Evolutionary conservation across 2,113 vertebrate genomes (phyloP).

Genomic region (Corydoras maculifer): DNA sequence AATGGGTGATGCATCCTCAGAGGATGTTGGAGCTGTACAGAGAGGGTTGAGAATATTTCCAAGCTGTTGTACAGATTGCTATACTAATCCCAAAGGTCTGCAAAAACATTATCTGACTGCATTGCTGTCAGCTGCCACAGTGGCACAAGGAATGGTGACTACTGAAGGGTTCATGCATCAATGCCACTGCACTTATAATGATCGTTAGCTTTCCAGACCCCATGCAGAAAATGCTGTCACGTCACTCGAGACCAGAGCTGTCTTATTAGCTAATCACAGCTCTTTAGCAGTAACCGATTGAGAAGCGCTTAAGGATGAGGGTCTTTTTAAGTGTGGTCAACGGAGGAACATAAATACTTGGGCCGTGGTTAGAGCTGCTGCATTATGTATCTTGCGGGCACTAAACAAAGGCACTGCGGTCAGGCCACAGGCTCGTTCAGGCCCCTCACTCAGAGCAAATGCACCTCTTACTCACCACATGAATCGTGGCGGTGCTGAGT

Average conservation of each 20-base stretch:
- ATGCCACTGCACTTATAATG: constrained; percentile 5
- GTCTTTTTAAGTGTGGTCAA: constrained; percentile 39
- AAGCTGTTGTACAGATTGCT: background rate
- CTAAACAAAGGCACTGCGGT: constrained; percentile 43
- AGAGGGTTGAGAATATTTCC: background rate
- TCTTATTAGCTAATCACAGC: constrained; percentile 26
- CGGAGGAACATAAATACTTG: constrained; percentile 39
- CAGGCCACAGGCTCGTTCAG: constrained; percentile 33
- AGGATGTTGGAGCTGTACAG: no score
- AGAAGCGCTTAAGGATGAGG: constrained; percentile 28
- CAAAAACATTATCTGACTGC: background rate
- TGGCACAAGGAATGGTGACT: constrained; percentile 2
- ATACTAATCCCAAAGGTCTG: background rate
- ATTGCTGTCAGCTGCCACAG: constrained; percentile 1
- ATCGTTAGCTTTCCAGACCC: constrained; percentile 20
- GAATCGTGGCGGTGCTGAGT: constrained; percentile 34
- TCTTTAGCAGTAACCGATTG: constrained; percentile 8
- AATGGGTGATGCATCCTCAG: background rate
- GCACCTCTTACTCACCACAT: constrained; percentile 62
- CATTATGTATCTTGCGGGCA: constrained; percentile 47
- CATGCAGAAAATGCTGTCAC: background rate
- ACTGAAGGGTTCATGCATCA: constrained; percentile 7
- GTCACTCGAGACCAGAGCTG: constrained; percentile 10
- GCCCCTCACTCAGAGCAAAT: constrained; percentile 50
- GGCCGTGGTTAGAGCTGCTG: constrained; percentile 40